Conservation (phyloP, 2,113 vertebrate species). For the Dermatemys mawii region DNA sequence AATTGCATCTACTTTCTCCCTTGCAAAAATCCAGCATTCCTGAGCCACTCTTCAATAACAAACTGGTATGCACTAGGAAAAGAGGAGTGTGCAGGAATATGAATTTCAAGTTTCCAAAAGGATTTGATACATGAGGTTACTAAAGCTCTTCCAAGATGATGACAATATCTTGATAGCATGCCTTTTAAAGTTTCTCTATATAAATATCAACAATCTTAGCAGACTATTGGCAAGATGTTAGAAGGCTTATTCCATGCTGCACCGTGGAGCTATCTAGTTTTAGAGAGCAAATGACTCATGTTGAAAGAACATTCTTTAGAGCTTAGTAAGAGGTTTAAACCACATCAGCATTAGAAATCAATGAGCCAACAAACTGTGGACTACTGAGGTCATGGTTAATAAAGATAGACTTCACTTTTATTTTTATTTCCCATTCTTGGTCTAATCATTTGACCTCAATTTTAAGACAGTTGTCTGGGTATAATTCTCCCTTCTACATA, state of each 20-base stretch:
- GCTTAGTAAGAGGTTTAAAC: constrained; percentile 64
- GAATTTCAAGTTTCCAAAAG: neutral
- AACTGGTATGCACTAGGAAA: neutral
- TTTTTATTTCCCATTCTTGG: constrained; percentile 57
- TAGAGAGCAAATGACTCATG: constrained; percentile 64
- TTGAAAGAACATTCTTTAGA: constrained; percentile 63
- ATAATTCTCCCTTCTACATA: constrained; percentile 33
- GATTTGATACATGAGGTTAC: constrained; percentile 53
- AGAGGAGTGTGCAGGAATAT: neutral
- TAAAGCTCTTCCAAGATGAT: constrained; percentile 44
- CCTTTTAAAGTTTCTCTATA: constrained; percentile 32
- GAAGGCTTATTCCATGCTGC: constrained; percentile 53
- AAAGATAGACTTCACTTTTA: constrained; percentile 57
- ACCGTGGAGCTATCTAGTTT: constrained; percentile 39
- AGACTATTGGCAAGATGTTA: constrained; percentile 22
- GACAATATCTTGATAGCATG: constrained; percentile 45
- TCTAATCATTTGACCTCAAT: constrained; percentile 53
- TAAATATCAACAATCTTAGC: constrained; percentile 53
- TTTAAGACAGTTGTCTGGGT: constrained; percentile 35
- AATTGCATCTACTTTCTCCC: neutral
- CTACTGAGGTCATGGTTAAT: constrained; percentile 57
- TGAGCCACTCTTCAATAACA: neutral
- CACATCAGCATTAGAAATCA: constrained; percentile 66
- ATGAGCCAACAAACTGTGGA: constrained; percentile 57
- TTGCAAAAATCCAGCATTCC: neutral